Percentiles rank a stretch among this genome's conserved stretches.
phyloP scores from a whole-genome alignment of 2,797 vertebrate species.

The Phoebastria nigripes region DNA sequence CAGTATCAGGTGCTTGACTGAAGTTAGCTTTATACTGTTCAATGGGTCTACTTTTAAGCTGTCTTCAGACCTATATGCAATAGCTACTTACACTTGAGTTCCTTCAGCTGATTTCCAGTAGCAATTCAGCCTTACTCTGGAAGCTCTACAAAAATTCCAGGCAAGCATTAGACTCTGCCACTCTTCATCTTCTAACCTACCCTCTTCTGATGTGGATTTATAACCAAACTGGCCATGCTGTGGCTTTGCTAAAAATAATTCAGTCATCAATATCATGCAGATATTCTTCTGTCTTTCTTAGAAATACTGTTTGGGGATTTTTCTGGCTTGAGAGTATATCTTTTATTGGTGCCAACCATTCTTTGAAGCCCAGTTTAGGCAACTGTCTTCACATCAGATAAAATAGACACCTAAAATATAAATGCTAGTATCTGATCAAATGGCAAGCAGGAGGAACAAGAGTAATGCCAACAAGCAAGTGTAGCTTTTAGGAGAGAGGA shows the following conservation, averaged over 20 bases:
- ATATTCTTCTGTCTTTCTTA: not conserved
- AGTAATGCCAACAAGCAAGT: not conserved
- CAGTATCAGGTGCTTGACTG: not conserved
- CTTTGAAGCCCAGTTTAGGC: not conserved
- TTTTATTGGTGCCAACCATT: not conserved
- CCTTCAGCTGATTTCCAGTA: not conserved
- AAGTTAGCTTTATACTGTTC: not conserved
- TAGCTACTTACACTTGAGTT: not conserved
- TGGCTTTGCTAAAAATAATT: not conserved
- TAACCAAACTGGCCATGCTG: not conserved
- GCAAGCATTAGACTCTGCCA: not conserved
- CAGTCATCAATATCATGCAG: not conserved
- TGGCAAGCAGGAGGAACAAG: not conserved
- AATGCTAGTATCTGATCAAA: not conserved
- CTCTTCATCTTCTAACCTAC: not conserved
- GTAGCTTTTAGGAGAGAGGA: not conserved
- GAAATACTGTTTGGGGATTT: not conserved
- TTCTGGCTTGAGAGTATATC: not conserved
- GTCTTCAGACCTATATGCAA: not conserved
- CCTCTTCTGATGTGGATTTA: not conserved
- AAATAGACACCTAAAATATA: not conserved
- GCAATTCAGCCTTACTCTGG: not conserved
- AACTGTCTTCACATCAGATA: not conserved
- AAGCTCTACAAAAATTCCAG: not conserved
- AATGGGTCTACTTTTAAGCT: not conserved